Evolutionary conservation across 1,140 invertebrate genomes (phyloP).

Genomic region (Diprion similis): DNA sequence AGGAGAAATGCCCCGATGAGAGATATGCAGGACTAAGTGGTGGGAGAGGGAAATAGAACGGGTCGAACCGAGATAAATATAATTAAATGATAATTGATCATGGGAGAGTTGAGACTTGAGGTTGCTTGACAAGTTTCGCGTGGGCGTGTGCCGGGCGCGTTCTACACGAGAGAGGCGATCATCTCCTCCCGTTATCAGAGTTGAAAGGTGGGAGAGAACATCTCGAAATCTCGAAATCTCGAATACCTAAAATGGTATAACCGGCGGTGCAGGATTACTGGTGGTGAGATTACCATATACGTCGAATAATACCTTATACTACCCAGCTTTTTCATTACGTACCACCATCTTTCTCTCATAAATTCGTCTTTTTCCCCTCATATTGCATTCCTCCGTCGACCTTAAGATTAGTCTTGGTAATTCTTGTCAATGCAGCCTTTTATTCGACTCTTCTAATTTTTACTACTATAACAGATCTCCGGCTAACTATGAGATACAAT

Average conservation of each 20-base stretch:
- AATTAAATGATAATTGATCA: conserved; percentile 36
- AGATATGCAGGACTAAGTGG: conserved; percentile 14
- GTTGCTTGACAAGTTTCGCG: conserved; percentile 36
- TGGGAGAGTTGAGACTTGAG: conserved; percentile 22
- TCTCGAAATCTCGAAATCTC: background rate
- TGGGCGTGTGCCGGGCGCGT: conserved; percentile 33
- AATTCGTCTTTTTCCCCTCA: no score
- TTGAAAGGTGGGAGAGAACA: background rate
- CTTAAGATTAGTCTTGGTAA: no score
- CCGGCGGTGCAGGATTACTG: background rate
- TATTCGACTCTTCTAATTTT: no score
- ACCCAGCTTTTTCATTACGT: background rate
- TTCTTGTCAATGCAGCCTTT: no score
- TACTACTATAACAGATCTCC: background rate
- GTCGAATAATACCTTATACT: background rate
- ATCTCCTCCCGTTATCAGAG: background rate
- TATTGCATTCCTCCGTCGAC: no score
- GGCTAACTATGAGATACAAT: conserved; percentile 17
- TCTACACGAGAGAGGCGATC: background rate
- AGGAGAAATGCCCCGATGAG: conserved; percentile 20
- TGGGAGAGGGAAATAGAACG: conserved; percentile 8
- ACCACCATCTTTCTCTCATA: background rate
- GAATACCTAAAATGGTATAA: background rate
- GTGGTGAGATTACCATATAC: background rate
- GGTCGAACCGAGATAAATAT: conserved; percentile 25